A percentile compares a stretch with the other conserved stretches of the same genome.
Evolutionary conservation across 1,140 invertebrate genomes (phyloP).

Genomic region (Ostrea edulis): DNA sequence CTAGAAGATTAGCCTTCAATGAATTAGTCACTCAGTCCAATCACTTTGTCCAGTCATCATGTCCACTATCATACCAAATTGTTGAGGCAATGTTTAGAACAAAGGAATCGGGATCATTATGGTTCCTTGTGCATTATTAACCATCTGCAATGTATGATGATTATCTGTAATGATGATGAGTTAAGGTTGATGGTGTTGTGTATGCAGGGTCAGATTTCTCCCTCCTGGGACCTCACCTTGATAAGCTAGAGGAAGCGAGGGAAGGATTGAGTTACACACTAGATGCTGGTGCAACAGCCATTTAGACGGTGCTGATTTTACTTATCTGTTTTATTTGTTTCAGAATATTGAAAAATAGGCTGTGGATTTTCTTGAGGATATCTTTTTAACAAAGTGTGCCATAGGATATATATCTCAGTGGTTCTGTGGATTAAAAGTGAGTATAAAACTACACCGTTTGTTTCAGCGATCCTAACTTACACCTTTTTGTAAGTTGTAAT

Average conservation of each 20-base stretch:
- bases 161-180: neutral
- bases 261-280: conserved; percentile 19
- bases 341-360: neutral
- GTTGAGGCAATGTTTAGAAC: neutral
- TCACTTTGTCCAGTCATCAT: neutral
- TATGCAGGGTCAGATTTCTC: neutral
- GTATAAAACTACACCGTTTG: neutral
- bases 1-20: neutral
- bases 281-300: conserved; percentile 23
- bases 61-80: neutral
- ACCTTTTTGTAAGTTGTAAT: neutral
- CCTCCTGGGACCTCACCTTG: conserved; percentile 29
- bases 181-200: neutral
- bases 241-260: conserved; percentile 16
- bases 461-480: neutral
- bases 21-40: conserved; percentile 4
- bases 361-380: conserved; percentile 14
- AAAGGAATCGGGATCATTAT: neutral
- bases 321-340: conserved; percentile 1
- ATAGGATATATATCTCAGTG: neutral
- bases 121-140: neutral
- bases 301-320: neutral
- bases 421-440: conserved; percentile 17
- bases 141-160: neutral
- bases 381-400: neutral